Base-by-base conservation (phyloP, 2,113 vertebrate species). In the Carassius carassius region DNA sequence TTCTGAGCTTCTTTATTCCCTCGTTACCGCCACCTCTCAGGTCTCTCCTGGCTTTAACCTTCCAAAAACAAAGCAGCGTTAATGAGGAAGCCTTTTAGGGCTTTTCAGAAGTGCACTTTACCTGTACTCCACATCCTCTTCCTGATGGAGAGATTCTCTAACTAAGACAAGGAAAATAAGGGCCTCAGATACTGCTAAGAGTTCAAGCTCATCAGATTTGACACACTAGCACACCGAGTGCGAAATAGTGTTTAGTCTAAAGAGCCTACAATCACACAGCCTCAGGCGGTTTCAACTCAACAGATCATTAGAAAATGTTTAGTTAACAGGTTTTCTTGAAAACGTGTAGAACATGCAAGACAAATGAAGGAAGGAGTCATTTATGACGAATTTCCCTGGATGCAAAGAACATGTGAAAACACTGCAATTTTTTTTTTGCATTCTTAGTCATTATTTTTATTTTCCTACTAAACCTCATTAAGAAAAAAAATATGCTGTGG, bases 41-140 rank as follows among this genome's bases (percentile, higher is more conserved):
- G 70, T 51, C 54, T 82, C 63, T 81, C 63, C 82, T 74, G 44
- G 14, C 78, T 86, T 81, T 76, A 84, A 86, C 81, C 78, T 84
- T 82, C 82, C 72, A 78, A 74, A 84, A 86, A 86, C 82, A 84
- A 88, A 88, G 83, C 73, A 58, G 62, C 47, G 63, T 78, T 88
- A 86, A 88, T 84, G 85, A 88, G 78, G 54, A 84, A 84, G 72
- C 76, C 51, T 70, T 60, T 84, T 11, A 47, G 17, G 37, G 37
- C 41, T 78, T 72, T 81, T 82, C 32, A 78, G 9, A 81, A 78
- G 63, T 82, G 85, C 62, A 47, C 84, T 82, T 84, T 47, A 63
- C 35, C 82, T 84, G 21, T 51, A 78, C 62, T 84, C 21, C 63
- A 70, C 44, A 74, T 82, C 86, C 25, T 87, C 17, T 21, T 41